Evolutionary conservation across 2,113 vertebrate species (phyloP), one percentile per base, ranked within the genome.

Genomic region (Campylomormyrus numenius): DNA sequence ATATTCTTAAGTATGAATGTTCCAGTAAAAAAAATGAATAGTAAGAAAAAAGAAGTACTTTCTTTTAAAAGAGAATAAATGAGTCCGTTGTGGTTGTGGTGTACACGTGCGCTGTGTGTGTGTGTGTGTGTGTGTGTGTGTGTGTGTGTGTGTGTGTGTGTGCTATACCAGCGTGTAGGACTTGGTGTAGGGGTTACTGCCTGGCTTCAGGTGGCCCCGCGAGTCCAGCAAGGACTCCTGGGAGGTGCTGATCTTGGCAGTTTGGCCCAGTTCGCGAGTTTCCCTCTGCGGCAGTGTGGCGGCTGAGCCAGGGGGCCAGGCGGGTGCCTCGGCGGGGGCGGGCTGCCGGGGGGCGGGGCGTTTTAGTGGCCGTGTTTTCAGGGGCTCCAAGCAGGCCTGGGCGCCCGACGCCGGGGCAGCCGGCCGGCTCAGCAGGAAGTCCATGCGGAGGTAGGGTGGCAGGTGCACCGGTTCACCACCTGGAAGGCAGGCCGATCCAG

Each of bases 121-220:
- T 53, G 35, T n/a, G 88, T 46, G 87, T 90, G 39, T 62, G 21
- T 86, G 21, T 87, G 83, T 24, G 31, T 70, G 27, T 50, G 8
- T 84, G 88, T 88, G 58, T 27, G 19, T 84, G 42, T 84, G 15
- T 17, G 39, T 84, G 35, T 84, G 42, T 83, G 15, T 53, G 89
- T 94, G 98, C 98, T 99, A 99, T 99, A 99, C 98, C 96, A 99
- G 96, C 93, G 98, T 99, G 95, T 99, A 99, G 5, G 98, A 99
- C 94, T 99, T 99, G 94, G 98, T 98, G 95, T 99, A 99, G 89
- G 98, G 98, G 92, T 99, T 99, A 96, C 97, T 99, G 93, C 98
- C 98, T 92, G 96, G 96, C 97, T 99, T 99, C 95, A 98, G 96
- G 93, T 99, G 98, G 96, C 98, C 98, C 96, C 98, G 97, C 90